These are phyloP conservation scores for Pelecanus crispus DNA, from an alignment of 2,113 vertebrate species.

Conservation along the genomic window DNA sequence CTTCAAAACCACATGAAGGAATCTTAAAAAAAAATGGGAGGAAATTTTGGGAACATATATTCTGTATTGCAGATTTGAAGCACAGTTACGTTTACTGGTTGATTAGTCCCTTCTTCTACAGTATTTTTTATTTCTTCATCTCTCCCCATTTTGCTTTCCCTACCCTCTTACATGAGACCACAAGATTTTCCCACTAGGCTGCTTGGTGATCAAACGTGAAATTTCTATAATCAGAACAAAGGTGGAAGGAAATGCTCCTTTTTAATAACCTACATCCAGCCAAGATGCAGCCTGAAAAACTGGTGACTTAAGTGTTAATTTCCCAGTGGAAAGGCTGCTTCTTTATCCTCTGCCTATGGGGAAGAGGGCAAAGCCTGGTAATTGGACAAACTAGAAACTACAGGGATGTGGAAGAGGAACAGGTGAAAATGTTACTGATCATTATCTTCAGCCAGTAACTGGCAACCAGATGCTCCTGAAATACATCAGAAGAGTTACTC, in stretches of 20 bases:
- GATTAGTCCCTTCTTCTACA: background rate
- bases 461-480: slow-evolving; percentile 63
- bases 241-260: background rate
- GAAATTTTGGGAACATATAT: background rate
- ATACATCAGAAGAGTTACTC: slow-evolving; percentile 3
- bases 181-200: background rate
- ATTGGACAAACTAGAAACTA: slow-evolving; percentile 61
- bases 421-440: slow-evolving; percentile 67
- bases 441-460: slow-evolving; percentile 66
- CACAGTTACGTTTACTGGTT: background rate
- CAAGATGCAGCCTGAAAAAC: slow-evolving; percentile 38
- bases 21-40: background rate
- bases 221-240: background rate
- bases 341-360: slow-evolving; percentile 32
- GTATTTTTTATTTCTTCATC: background rate
- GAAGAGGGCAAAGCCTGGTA: slow-evolving; percentile 28
- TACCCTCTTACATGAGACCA: background rate
- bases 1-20: background rate
- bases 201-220: background rate
- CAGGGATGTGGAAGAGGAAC: slow-evolving; percentile 56
- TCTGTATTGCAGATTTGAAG: background rate
- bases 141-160: background rate
- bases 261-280: background rate
- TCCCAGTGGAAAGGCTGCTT: background rate
- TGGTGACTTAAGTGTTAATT: slow-evolving; percentile 21